Conservation (phyloP, 2,888 invertebrate genomes). For the Conus canariensis region DNA sequence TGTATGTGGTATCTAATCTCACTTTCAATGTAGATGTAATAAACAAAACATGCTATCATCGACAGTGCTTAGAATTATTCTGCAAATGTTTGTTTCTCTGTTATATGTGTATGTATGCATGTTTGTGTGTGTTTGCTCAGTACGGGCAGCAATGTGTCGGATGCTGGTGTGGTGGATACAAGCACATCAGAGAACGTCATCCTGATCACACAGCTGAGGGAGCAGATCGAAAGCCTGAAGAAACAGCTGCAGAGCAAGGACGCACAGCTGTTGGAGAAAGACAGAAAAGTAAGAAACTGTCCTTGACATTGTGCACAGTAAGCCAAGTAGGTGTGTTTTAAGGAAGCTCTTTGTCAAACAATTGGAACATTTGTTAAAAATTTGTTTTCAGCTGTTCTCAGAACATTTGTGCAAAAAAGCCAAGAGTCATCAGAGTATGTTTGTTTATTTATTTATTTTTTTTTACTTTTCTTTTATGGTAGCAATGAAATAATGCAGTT, state of each 20-base stretch:
- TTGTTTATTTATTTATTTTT: too few species aligned
- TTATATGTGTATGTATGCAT: too few species aligned
- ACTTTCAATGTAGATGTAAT: too few species aligned
- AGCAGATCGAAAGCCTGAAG: constrained; percentile 94
- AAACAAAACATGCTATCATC: too few species aligned
- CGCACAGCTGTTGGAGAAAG: constrained; percentile 90
- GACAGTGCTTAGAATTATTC: too few species aligned
- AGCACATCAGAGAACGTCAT: constrained; percentile 85
- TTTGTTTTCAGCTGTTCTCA: neutral
- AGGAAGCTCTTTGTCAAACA: neutral
- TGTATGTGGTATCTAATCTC: too few species aligned
- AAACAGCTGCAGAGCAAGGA: constrained; percentile 93
- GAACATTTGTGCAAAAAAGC: too few species aligned
- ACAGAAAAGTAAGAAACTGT: constrained; percentile 87
- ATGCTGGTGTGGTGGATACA: constrained; percentile 56
- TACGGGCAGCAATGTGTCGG: constrained; percentile 53
- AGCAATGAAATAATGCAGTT: too few species aligned
- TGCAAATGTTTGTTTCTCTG: too few species aligned
- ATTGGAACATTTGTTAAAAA: neutral
- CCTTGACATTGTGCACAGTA: neutral
- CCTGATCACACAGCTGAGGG: constrained; percentile 95
- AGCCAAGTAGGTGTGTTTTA: neutral
- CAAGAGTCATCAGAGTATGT: too few species aligned
- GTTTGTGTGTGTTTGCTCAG: constrained; percentile 20
- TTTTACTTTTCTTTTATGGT: too few species aligned